These are phyloP conservation scores for Fulmarus glacialis DNA, from an alignment of 2,113 vertebrate species.

Conservation along the genomic window DNA sequence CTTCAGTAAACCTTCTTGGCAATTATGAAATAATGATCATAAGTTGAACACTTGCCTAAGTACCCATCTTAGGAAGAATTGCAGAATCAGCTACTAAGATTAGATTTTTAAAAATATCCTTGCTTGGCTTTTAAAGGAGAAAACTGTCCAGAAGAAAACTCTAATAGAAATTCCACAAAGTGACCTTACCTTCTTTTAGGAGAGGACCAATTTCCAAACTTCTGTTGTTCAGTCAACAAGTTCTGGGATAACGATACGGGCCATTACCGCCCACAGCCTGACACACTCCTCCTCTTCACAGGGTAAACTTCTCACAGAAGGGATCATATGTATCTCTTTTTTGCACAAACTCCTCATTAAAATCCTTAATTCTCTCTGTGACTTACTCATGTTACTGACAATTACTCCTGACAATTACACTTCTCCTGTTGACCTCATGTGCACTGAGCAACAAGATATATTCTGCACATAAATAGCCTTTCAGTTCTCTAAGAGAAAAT, in stretches of 20 bases:
- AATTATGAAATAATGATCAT: background rate
- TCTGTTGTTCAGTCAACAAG: background rate
- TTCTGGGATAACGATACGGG: fast-evolving
- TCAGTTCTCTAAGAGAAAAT: background rate
- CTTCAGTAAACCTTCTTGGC: background rate
- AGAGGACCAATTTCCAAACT: background rate
- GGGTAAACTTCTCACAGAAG: background rate
- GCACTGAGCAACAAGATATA: background rate
- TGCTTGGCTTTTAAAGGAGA: background rate
- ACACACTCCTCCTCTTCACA: background rate
- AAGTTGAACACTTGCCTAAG: background rate
- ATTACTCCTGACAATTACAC: background rate
- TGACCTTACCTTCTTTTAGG: background rate
- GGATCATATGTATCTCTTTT: background rate
- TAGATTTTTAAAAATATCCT: background rate
- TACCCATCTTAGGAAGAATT: background rate
- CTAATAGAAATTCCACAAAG: background rate
- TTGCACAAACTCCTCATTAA: background rate
- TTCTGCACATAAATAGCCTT: background rate
- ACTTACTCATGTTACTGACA: background rate
- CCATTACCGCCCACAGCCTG: background rate
- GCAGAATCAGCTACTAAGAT: background rate
- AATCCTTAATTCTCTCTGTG: background rate
- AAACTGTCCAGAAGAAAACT: background rate
- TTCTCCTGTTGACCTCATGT: fast-evolving